Base-by-base conservation (phyloP, 2,113 vertebrate genomes). In the Herpailurus yagouaroundi region DNA sequence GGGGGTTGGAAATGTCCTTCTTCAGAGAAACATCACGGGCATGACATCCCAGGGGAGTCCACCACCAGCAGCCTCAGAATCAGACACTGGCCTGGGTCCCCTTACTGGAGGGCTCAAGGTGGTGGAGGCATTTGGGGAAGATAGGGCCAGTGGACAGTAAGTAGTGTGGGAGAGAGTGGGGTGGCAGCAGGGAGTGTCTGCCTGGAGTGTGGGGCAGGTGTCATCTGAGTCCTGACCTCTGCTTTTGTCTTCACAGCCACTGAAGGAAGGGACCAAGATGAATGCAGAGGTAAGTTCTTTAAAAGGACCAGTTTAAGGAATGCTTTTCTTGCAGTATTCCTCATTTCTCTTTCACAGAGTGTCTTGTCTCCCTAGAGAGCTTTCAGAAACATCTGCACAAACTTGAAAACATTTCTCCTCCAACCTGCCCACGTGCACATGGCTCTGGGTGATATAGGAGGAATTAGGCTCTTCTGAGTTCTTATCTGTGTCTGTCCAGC, bases 181-280 rank as follows among this genome's bases (percentile, higher is more conserved):
- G 21, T 50, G 31, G 4, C 15, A 18, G 45, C 18, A n/a, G 41
- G 36, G 16, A 33, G 18, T 25, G 23, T 80, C 76, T 50, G 41
- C 29, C 5, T 36, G n/a, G 66, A 55, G 9, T n/a, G 89, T 80
- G 64, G 31, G 64, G 27, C 2, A 4, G 31, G 50, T 38, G 33
- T 52, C 77, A 19, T 23, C 31, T 52, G 57, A 3, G 60, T 80
- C 64, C 89, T 96, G 82, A 48, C 29, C 45, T 92, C 69, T 97
- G 41, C 36, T 82, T 97, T 95, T 97, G 33, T 97, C 85, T 97
- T 97, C 66, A 81, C 95, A 97, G 97, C 33, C 38, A 36, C 71
- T n/a, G 36, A 66, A 76, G 52, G 66, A 88, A 73, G 85, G 93
- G 29, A 55, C 18, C 93, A 84, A 64, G 89, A 98, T 98, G 98